Evolutionary conservation across 2,797 vertebrate genomes (phyloP).

Genomic region (Coregonus suidteri): DNA sequence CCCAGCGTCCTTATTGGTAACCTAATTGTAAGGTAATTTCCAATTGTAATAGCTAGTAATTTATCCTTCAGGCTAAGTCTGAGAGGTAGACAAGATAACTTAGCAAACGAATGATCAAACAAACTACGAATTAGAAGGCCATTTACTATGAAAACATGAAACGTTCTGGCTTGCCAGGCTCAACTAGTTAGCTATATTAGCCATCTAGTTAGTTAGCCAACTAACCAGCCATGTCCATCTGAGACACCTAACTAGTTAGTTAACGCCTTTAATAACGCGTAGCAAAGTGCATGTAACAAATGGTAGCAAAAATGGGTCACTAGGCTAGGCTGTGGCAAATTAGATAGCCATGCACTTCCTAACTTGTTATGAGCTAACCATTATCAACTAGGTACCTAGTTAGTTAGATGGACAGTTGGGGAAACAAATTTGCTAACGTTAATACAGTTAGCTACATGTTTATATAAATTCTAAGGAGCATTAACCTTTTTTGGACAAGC

Average conservation of each 20-base stretch:
- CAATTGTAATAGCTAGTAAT: background rate
- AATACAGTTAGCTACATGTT: too few species aligned
- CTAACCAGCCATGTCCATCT: background rate
- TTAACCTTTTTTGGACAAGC: too few species aligned
- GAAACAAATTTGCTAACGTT: too few species aligned
- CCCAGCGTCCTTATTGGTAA: conserved; percentile 60
- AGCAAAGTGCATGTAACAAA: background rate
- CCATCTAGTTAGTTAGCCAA: too few species aligned
- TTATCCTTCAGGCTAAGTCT: background rate
- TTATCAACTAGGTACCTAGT: too few species aligned
- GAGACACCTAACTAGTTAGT: background rate
- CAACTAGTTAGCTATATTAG: too few species aligned
- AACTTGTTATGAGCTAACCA: too few species aligned
- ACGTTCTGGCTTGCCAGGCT: background rate
- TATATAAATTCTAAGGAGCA: too few species aligned
- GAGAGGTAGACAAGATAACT: background rate
- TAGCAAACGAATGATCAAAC: background rate
- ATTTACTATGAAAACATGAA: background rate
- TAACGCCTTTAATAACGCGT: background rate
- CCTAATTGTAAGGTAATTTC: background rate
- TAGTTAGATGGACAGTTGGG: too few species aligned
- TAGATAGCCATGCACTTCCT: too few species aligned
- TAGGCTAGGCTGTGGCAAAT: too few species aligned
- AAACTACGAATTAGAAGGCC: background rate
- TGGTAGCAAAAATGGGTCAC: too few species aligned